phyloP scores from a whole-genome alignment of 2,113 vertebrate species.

The Pangasianodon hypophthalmus region DNA sequence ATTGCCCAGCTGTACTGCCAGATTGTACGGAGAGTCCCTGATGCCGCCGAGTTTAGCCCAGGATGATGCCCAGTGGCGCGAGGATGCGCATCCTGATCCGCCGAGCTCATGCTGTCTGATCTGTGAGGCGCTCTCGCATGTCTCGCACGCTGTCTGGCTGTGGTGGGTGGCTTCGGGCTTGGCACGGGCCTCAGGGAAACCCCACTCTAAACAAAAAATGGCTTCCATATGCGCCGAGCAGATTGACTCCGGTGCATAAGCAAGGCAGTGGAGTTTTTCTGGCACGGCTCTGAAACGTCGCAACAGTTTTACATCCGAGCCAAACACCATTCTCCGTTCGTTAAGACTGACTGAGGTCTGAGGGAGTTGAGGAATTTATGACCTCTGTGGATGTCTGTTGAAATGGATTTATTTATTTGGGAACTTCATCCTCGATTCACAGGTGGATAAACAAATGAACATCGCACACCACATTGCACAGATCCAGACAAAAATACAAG shows the following conservation, averaged over 20 bases:
- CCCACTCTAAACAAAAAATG: conserved; percentile 39
- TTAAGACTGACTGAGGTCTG: background rate
- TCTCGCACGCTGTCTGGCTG: conserved; percentile 35
- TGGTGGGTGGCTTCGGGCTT: conserved; percentile 32
- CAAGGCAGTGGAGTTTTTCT: background rate
- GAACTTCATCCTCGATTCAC: background rate
- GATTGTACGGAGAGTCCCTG: background rate
- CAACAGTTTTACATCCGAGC: background rate
- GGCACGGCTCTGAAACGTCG: background rate
- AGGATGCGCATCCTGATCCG: background rate
- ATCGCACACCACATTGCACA: background rate
- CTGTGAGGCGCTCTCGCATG: conserved; percentile 26
- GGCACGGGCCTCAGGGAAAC: conserved; percentile 47
- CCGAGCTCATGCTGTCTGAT: conserved; percentile 9
- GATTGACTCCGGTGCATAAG: conserved; percentile 20
- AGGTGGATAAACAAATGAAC: too few relatives aligned
- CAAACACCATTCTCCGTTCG: background rate
- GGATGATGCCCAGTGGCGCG: background rate
- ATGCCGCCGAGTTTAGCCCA: background rate
- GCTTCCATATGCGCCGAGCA: conserved; percentile 54
- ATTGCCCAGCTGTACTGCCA: background rate
- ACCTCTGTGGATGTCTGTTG: background rate
- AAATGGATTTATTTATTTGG: background rate
- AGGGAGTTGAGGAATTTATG: background rate
- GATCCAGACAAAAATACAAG: background rate